phyloP scores from a whole-genome alignment of 2,797 vertebrate genomes.

The Muscicapa comitata region DNA sequence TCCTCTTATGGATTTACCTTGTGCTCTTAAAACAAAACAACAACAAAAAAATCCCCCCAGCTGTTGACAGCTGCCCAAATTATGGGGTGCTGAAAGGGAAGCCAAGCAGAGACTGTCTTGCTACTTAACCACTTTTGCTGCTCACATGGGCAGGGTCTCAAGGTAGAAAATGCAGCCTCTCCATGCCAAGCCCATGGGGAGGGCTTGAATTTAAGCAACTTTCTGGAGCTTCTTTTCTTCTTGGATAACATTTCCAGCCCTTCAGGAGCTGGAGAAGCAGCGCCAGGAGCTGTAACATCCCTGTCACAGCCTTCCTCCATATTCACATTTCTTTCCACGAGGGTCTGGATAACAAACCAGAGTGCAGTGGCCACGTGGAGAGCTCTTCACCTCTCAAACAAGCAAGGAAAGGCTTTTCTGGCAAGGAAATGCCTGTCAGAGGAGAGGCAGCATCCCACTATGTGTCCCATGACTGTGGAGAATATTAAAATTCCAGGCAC shows the following conservation, averaged over 20 bases:
- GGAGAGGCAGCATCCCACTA: background rate
- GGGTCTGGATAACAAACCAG: background rate
- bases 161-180: background rate
- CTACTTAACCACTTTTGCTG: background rate
- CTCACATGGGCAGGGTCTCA: accelerated
- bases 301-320: background rate
- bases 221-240: background rate
- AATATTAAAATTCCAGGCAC: background rate
- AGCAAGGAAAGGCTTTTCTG: background rate
- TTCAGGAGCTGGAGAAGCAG: accelerated
- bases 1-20: background rate
- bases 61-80: background rate
- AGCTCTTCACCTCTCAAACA: background rate
- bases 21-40: background rate
- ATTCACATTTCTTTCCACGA: background rate
- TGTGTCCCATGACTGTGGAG: accelerated
- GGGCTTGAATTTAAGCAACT: background rate
- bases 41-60: background rate
- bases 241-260: background rate
- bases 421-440: background rate
- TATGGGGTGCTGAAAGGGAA: background rate
- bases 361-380: accelerated
- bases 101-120: background rate
- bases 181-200: background rate
- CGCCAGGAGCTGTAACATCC: background rate